These are phyloP conservation scores for Hyperoplus lanceolatus DNA, from an alignment of 2,797 vertebrate genomes.

Conservation along the genomic window DNA sequence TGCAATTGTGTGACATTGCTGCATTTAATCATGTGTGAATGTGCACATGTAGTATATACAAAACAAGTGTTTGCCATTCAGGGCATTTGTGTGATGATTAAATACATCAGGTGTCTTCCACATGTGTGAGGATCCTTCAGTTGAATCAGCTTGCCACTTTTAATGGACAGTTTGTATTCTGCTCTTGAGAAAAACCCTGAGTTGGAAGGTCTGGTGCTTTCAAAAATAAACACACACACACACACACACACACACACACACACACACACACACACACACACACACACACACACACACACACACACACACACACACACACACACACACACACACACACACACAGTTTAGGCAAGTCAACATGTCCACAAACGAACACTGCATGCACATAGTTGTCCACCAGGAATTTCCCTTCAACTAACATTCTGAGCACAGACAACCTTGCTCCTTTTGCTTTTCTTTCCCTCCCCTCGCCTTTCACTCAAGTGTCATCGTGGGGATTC, in stretches of 20 bases:
- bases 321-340: conserved; percentile 2
- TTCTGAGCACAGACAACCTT: conserved; percentile 51
- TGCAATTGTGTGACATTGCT: not conserved
- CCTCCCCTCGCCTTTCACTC: conserved; percentile 14
- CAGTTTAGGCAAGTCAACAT: conserved; percentile 26
- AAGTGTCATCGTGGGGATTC: conserved; percentile 49
- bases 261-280: conserved; percentile 1
- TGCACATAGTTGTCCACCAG: conserved; percentile 27
- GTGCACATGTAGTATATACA: not conserved
- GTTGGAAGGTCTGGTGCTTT: conserved; percentile 25
- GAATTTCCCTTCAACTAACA: conserved; percentile 37
- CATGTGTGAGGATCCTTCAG: conserved; percentile 41
- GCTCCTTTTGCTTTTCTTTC: conserved; percentile 18
- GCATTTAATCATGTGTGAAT: not conserved
- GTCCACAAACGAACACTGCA: conserved; percentile 32
- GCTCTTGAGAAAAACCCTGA: conserved; percentile 63
- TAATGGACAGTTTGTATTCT: conserved; percentile 48
- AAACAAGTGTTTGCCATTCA: conserved; percentile 42
- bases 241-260: not conserved
- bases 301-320: not conserved
- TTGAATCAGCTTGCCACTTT: conserved; percentile 27
- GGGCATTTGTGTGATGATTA: conserved; percentile 34
- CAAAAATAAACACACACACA: not conserved
- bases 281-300: not conserved
- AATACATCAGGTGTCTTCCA: conserved; percentile 53